Percentiles rank a stretch among this genome's conserved stretches.
These are phyloP conservation scores for Spea multiplicata DNA, from an alignment of 2,113 vertebrate genomes.

Conservation along the genomic window DNA sequence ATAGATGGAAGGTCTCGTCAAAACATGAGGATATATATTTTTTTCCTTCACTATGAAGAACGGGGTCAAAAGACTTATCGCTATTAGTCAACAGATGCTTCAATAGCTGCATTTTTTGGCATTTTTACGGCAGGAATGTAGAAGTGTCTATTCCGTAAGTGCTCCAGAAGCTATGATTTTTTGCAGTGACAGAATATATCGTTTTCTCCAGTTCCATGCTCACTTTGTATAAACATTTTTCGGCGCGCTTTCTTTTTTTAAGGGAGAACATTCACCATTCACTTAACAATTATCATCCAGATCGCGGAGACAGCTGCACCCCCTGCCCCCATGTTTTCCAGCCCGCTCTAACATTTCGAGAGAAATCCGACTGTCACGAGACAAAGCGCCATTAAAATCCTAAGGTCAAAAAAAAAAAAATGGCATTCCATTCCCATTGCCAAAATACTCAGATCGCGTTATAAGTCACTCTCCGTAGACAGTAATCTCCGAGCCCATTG, in stretches of 20 bases:
- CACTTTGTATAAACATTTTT: not conserved
- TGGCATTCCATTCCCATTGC: conserved; percentile 22
- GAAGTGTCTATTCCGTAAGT: too few relatives aligned
- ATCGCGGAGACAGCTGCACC: conserved; percentile 32
- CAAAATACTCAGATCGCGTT: conserved; percentile 8
- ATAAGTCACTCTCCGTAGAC: not conserved
- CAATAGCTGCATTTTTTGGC: too few relatives aligned
- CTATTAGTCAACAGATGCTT: too few relatives aligned
- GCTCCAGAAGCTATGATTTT: not conserved
- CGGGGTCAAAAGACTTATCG: too few relatives aligned
- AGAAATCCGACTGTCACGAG: conserved; percentile 33
- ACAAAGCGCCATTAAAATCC: conserved; percentile 28
- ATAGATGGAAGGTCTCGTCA: too few relatives aligned
- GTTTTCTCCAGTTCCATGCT: not conserved
- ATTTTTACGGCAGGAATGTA: too few relatives aligned
- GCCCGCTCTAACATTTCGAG: conserved; percentile 8
- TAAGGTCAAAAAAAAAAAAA: conserved; percentile 21
- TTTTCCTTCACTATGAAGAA: too few relatives aligned
- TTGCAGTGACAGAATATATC: not conserved
- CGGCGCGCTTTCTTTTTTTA: not conserved
- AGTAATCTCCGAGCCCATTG: not conserved
- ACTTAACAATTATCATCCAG: conserved; percentile 27
- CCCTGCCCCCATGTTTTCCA: conserved; percentile 15
- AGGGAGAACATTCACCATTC: conserved; percentile 2
- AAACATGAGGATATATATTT: too few relatives aligned